phyloP scores from a whole-genome alignment of 2,113 vertebrate species.

The Tachycineta bicolor region DNA sequence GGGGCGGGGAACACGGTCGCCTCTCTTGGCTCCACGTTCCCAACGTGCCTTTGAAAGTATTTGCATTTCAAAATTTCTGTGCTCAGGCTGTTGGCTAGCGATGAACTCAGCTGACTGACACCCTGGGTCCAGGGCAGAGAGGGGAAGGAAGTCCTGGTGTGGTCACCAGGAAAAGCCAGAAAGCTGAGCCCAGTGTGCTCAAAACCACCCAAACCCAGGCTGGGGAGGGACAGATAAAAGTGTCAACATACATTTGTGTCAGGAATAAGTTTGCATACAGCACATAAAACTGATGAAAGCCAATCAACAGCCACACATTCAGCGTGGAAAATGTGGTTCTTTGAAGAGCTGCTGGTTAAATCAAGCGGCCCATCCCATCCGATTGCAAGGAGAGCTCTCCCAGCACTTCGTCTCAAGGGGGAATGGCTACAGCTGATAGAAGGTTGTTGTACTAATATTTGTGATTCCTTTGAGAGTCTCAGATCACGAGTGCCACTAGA shows the following conservation, averaged over 20 bases:
- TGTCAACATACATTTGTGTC: neutral
- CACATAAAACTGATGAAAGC: neutral
- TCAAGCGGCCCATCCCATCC: rapidly evolving
- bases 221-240: neutral
- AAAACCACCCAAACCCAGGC: neutral
- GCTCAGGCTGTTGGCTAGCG: neutral
- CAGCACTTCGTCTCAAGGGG: neutral
- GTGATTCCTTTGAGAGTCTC: neutral
- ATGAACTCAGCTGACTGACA: neutral
- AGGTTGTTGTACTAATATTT: neutral
- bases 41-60: neutral
- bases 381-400: neutral
- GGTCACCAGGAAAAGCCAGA: neutral
- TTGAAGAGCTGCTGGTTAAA: neutral
- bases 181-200: neutral
- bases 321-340: neutral
- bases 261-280: neutral
- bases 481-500: neutral
- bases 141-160: neutral
- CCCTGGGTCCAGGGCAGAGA: neutral
- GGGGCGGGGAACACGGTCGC: rapidly evolving
- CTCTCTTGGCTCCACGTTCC: neutral
- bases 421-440: neutral
- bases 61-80: neutral
- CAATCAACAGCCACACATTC: neutral